phyloP scores from a whole-genome alignment of 2,797 vertebrate genomes.

The Myiotriccus ornatus region DNA sequence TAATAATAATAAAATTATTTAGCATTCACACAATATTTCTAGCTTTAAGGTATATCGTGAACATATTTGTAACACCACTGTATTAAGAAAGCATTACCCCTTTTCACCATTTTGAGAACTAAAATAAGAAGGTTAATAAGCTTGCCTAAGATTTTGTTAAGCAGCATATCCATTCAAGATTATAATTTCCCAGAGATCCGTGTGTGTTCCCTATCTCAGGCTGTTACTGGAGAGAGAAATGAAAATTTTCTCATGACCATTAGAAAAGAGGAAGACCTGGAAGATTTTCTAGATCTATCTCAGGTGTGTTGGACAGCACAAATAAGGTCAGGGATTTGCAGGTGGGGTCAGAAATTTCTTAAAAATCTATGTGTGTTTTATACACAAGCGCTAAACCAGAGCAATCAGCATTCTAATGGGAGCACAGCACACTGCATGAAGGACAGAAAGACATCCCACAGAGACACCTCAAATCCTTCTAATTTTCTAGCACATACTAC shows the following conservation, averaged over 20 bases:
- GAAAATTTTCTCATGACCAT: neutral
- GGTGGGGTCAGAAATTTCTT: neutral
- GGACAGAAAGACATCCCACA: neutral
- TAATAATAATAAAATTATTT: neutral
- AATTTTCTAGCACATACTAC: neutral
- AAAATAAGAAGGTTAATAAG: neutral
- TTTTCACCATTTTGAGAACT: neutral
- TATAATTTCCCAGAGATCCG: neutral
- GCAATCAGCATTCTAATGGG: neutral
- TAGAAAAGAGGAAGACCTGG: neutral
- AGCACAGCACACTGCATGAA: neutral
- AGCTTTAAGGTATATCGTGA: neutral
- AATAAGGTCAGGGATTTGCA: neutral
- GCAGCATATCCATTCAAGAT: neutral
- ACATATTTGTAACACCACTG: neutral
- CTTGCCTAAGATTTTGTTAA: neutral
- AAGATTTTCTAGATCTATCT: neutral
- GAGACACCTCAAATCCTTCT: neutral
- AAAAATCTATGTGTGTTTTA: neutral
- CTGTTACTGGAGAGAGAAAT: neutral
- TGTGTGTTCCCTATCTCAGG: neutral
- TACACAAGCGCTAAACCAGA: neutral
- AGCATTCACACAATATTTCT: neutral
- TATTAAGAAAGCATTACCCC: neutral
- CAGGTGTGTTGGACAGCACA: neutral